Conservation (phyloP, 1,140 invertebrate genomes). For the Drusus annulatus region DNA sequence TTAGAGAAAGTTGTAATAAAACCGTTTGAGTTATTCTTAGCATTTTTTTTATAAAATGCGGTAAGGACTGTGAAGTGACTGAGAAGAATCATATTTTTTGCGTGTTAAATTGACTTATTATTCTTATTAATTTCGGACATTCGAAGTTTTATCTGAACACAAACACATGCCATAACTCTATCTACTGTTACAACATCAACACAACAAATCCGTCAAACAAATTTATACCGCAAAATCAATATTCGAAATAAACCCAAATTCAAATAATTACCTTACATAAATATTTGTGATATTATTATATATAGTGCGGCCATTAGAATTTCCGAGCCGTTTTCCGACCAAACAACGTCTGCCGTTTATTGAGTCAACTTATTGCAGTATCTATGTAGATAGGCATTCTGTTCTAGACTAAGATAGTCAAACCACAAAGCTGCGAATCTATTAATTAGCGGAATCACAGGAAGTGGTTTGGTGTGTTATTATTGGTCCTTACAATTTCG, state of each 20-base stretch:
- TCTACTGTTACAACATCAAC: too few species aligned
- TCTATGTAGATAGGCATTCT: neutral
- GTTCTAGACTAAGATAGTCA: neutral
- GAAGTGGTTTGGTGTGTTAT: neutral
- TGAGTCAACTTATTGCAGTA: neutral
- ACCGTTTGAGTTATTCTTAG: too few species aligned
- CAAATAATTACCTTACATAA: neutral
- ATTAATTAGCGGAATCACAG: slow-evolving; percentile 6
- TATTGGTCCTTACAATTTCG: too few species aligned
- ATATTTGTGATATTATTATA: slow-evolving; percentile 5
- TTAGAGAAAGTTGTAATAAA: too few species aligned
- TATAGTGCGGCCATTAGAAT: neutral
- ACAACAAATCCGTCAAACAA: neutral
- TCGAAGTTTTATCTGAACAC: too few species aligned
- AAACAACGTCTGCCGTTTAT: neutral
- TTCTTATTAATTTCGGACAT: too few species aligned
- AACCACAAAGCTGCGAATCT: slow-evolving; percentile 2
- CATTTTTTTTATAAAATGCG: too few species aligned
- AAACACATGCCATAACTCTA: too few species aligned
- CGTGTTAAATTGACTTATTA: too few species aligned
- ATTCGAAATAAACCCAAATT: neutral
- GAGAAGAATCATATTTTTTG: too few species aligned
- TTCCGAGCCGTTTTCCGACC: neutral
- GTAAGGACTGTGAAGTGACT: too few species aligned
- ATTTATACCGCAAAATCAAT: neutral